phyloP scores from a whole-genome alignment of 37 sponge, comb jelly and placozoan species.

The Ianthella basta region DNA sequence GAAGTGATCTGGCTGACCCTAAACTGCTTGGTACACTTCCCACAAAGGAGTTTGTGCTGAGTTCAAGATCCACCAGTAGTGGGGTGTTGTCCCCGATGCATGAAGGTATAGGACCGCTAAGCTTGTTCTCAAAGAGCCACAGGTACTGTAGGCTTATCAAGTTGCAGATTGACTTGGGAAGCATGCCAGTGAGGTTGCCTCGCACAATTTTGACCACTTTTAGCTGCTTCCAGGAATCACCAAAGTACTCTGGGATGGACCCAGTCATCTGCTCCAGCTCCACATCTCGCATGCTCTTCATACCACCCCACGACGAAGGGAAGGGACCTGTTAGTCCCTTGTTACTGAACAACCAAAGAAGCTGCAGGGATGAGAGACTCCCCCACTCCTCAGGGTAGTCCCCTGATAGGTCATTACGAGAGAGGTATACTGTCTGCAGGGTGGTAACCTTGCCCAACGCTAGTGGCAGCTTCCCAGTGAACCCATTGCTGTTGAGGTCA shows the following conservation, averaged over 20 bases:
- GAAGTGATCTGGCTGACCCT: slow-evolving; percentile 29
- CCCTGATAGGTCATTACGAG: slow-evolving; percentile 67
- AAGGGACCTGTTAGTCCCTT: slow-evolving; percentile 39
- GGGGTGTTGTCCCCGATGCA: slow-evolving; percentile 59
- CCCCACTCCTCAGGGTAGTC: slow-evolving; percentile 53
- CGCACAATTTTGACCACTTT: slow-evolving; percentile 42
- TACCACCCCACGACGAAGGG: slow-evolving; percentile 45
- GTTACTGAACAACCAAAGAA: slow-evolving; percentile 75
- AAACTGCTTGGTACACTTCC: slow-evolving; percentile 69
- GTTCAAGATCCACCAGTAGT: slow-evolving; percentile 47
- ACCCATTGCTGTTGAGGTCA: slow-evolving; percentile 46
- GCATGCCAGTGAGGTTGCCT: slow-evolving; percentile 59
- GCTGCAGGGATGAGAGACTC: slow-evolving; percentile 32
- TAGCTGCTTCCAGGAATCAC: slow-evolving; percentile 56
- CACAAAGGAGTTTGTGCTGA: slow-evolving; percentile 66
- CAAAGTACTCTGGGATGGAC: slow-evolving; percentile 60
- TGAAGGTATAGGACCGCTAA: slow-evolving; percentile 53
- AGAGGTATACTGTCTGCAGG: slow-evolving; percentile 45
- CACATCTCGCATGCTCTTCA: slow-evolving; percentile 42
- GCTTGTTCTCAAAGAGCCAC: slow-evolving; percentile 65
- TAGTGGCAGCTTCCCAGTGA: slow-evolving; percentile 51
- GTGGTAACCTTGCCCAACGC: not conserved
- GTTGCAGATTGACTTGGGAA: slow-evolving; percentile 64
- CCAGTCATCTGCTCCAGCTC: slow-evolving; percentile 59
- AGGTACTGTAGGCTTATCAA: slow-evolving; percentile 37